phyloP scores from a whole-genome alignment of 2,888 invertebrate species.

The Crepidodera aurea region DNA sequence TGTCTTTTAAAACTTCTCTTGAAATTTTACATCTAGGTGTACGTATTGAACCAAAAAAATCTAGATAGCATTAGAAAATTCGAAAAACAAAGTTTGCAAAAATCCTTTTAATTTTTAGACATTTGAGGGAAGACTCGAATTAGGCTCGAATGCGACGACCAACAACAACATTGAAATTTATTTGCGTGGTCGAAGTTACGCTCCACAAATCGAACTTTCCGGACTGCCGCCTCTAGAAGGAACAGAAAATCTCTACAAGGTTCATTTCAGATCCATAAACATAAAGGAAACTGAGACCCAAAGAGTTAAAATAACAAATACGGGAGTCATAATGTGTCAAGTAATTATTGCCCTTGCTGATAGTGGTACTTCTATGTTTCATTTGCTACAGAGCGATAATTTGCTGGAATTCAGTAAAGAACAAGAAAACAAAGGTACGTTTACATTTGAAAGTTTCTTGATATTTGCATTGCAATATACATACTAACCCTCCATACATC shows the following conservation, averaged over 20 bases:
- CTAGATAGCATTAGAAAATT: no score
- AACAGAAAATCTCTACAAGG: slow-evolving; percentile 40
- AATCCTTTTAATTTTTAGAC: slow-evolving; percentile 37
- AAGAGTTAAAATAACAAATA: slow-evolving; percentile 55
- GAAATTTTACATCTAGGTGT: no score
- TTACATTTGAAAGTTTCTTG: no score
- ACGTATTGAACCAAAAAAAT: no score
- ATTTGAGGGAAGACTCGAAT: slow-evolving; percentile 37
- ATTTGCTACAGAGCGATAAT: slow-evolving; percentile 23
- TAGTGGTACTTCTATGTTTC: slow-evolving; percentile 37
- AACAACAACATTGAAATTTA: slow-evolving; percentile 46
- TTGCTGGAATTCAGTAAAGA: background rate
- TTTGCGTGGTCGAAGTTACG: slow-evolving; percentile 59
- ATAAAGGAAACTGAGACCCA: slow-evolving; percentile 43
- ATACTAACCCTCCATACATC: no score
- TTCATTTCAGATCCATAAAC: slow-evolving; percentile 57
- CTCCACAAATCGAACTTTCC: slow-evolving; percentile 59
- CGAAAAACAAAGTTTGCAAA: no score
- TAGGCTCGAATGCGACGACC: slow-evolving; percentile 36
- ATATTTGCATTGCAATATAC: no score
- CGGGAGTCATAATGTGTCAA: slow-evolving; percentile 57
- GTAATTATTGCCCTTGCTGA: slow-evolving; percentile 59
- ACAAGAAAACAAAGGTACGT: background rate
- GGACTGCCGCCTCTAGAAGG: slow-evolving; percentile 51
- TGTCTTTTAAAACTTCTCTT: no score